Evolutionary conservation across 2,113 vertebrate species (phyloP).

Genomic region (Prinia subflava): DNA sequence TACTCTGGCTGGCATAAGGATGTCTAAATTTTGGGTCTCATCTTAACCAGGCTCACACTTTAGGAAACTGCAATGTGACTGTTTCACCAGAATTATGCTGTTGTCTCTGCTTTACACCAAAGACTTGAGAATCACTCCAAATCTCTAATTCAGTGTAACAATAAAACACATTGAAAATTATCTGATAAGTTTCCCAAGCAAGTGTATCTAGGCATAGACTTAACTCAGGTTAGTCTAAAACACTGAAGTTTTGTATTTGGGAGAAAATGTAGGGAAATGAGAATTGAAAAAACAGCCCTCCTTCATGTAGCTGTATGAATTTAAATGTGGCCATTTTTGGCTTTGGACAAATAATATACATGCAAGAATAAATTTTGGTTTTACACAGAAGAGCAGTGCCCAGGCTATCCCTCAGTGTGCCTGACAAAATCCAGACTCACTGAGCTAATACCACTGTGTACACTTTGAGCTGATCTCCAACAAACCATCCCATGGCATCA

Average conservation of each 20-base stretch:
- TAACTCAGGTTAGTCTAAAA: too few relatives aligned
- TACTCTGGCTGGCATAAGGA: background rate
- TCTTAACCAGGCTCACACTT: background rate
- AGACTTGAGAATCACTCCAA: background rate
- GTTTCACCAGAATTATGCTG: background rate
- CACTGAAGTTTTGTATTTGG: background rate
- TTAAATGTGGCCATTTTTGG: background rate
- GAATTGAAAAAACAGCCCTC: background rate
- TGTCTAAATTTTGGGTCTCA: background rate
- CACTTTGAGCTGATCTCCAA: background rate
- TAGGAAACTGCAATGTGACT: background rate
- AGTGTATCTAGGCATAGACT: background rate
- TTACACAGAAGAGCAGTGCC: background rate
- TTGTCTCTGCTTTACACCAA: background rate
- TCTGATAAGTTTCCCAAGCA: background rate
- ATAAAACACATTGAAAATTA: background rate
- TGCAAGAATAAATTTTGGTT: background rate
- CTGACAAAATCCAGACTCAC: background rate
- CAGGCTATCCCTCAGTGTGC: background rate
- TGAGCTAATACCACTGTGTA: background rate
- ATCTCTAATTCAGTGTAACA: background rate
- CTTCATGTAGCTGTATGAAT: background rate
- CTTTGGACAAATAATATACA: conserved; percentile 8
- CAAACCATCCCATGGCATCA: background rate
- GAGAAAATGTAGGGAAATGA: background rate